Evolutionary conservation across 1,140 invertebrate genomes (phyloP).

Genomic region (Calephelis nemesis): DNA sequence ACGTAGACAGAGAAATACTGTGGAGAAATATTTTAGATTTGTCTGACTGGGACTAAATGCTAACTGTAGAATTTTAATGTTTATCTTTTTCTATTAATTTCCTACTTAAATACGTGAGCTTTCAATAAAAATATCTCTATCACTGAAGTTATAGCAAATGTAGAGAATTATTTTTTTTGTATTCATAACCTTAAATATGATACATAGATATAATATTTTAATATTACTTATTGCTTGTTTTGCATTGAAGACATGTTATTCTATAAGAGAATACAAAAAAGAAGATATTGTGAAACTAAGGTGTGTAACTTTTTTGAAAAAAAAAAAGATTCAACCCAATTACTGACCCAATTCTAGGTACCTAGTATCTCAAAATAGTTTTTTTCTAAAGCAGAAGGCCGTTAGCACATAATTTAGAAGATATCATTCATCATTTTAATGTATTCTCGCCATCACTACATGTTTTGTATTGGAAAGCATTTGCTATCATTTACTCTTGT

Average conservation of each 20-base stretch:
- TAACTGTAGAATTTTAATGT: too few species aligned
- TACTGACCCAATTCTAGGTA: neutral
- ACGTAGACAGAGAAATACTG: too few species aligned
- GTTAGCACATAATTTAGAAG: too few species aligned
- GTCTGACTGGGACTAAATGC: too few species aligned
- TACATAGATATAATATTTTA: constrained; percentile 32
- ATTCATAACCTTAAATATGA: constrained; percentile 1
- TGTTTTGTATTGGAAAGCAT: too few species aligned
- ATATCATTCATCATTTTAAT: too few species aligned
- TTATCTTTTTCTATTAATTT: too few species aligned
- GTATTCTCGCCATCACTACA: too few species aligned
- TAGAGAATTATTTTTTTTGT: neutral
- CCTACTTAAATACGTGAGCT: too few species aligned
- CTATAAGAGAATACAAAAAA: constrained; percentile 63
- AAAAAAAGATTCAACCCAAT: neutral
- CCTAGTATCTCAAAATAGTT: neutral
- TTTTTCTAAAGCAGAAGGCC: neutral
- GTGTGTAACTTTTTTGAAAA: constrained; percentile 32
- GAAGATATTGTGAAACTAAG: constrained; percentile 63
- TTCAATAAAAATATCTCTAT: too few species aligned
- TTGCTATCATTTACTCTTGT: too few species aligned
- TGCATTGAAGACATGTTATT: constrained; percentile 41
- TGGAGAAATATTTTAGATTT: too few species aligned
- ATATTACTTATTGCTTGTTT: constrained; percentile 36
- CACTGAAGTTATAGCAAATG: neutral